Base-by-base conservation (phyloP, 2,797 vertebrate genomes). In the Acipenser transmontanus region DNA sequence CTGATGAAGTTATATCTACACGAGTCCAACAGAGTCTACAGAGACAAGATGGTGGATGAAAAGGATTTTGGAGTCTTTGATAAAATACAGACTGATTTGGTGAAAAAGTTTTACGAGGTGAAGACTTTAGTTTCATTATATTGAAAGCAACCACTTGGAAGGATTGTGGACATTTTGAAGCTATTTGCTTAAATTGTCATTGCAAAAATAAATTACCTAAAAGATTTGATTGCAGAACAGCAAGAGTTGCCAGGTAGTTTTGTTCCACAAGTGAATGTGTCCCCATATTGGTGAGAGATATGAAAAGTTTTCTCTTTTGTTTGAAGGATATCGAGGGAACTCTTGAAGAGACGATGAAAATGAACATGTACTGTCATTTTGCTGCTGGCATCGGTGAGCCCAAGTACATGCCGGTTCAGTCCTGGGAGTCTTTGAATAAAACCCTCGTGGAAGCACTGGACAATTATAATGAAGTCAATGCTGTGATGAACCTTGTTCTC, bases 301-400 rank as follows among this genome's bases (percentile, higher is more conserved):
- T 3, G 34, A 34, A 59, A 14, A 59, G 50, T 76, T 70, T 73
- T 72, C 62, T 80, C 67, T 12, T 63, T 68, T 62, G 65, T 7
- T 2, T 67, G 2, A 34, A 99, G 96, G 92, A 93, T 62, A 69
- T 82, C 1, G 85, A 91, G 49, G 91, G 90, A 67, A 85, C 76
- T 7, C 66, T 91, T 74, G 85, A 91, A 70, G 84, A 92, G 72
- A 75, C 74, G 67, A 83, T 8, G 75, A 73, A 60, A 61, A 87
- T 93, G 81, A 96, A 94, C 73, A 69, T 97, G 72, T 98, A 88
- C 75, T 97, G 94, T 78, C 97, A 98, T 78, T 98, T 97, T 71
- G 90, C 94, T 73, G 78, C 66, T 10, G 95, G 95, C 20, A 71
- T 88, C 0, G 86, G 92, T 1, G 92, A 98, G n/a, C 79, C 91